Conservation (phyloP, 2,113 vertebrate genomes). For the Myiagra hebetior region DNA sequence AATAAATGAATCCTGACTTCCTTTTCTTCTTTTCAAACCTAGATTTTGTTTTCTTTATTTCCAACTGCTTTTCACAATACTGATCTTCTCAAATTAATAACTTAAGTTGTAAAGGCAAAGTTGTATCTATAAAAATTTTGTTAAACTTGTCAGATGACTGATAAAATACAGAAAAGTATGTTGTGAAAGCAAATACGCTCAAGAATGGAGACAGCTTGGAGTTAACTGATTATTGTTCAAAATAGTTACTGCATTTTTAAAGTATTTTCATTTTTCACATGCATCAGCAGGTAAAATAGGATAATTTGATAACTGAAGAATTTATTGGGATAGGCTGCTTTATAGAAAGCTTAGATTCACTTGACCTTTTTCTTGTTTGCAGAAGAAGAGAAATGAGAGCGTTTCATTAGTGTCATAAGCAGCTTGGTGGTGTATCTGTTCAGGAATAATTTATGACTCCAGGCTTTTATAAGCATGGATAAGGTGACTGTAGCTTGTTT, state of each 20-base stretch:
- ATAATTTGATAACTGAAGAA: conserved; percentile 36
- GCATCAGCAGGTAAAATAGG: neutral
- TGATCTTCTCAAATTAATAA: neutral
- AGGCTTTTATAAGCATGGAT: neutral
- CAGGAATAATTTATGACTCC: neutral
- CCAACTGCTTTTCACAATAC: neutral
- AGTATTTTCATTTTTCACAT: conserved; percentile 16
- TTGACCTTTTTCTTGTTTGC: neutral
- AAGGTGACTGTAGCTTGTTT: neutral
- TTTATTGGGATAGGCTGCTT: neutral
- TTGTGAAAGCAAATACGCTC: neutral
- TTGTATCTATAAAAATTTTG: neutral
- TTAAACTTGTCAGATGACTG: neutral
- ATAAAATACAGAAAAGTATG: neutral
- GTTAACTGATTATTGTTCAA: neutral
- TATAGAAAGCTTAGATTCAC: neutral
- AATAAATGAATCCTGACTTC: neutral
- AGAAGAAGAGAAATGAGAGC: neutral
- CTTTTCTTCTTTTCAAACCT: neutral
- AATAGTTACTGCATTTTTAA: neutral
- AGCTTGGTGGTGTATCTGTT: neutral
- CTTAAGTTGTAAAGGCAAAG: neutral
- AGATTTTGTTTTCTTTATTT: neutral
- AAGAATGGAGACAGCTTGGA: neutral
- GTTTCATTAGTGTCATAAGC: neutral